phyloP scores from a whole-genome alignment of 2,888 invertebrate species.

The Leptopilina myrica region DNA sequence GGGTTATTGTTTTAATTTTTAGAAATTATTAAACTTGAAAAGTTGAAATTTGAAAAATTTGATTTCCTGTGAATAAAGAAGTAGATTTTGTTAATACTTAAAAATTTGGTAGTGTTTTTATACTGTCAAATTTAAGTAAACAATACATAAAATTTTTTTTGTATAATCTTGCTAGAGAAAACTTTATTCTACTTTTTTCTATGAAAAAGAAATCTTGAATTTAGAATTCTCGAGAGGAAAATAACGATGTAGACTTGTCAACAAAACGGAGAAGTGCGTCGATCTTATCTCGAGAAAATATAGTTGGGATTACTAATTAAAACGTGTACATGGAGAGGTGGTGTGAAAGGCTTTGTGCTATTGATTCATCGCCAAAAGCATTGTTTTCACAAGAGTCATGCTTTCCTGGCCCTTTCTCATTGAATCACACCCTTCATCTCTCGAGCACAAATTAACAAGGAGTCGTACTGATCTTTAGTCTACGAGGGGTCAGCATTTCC shows the following conservation, averaged over 20 bases:
- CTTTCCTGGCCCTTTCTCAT: background rate
- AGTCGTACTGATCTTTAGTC: background rate
- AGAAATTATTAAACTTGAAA: too few species aligned
- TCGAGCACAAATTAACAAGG: slow-evolving; percentile 7
- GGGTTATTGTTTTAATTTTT: too few species aligned
- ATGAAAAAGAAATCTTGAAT: background rate
- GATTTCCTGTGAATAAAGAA: too few species aligned
- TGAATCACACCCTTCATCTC: slow-evolving; percentile 28
- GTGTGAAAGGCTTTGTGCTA: slow-evolving; percentile 10
- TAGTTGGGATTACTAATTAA: slow-evolving; percentile 32
- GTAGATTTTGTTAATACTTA: too few species aligned
- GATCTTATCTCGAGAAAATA: slow-evolving; percentile 23
- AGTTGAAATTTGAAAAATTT: too few species aligned
- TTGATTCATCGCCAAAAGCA: slow-evolving; percentile 29
- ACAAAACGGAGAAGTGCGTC: background rate
- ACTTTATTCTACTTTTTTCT: background rate
- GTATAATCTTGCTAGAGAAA: too few species aligned
- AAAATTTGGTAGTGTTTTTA: too few species aligned
- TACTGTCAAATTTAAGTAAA: too few species aligned
- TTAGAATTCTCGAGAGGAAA: background rate
- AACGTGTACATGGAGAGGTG: slow-evolving; percentile 6
- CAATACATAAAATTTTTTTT: too few species aligned
- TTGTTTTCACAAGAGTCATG: slow-evolving; percentile 11
- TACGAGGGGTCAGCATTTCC: slow-evolving; percentile 4
- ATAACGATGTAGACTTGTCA: slow-evolving; percentile 21